Evolutionary conservation across 2,888 invertebrate genomes (phyloP), one percentile per base, ranked within the genome.

Genomic region (Branchipolynoe longqiensis): DNA sequence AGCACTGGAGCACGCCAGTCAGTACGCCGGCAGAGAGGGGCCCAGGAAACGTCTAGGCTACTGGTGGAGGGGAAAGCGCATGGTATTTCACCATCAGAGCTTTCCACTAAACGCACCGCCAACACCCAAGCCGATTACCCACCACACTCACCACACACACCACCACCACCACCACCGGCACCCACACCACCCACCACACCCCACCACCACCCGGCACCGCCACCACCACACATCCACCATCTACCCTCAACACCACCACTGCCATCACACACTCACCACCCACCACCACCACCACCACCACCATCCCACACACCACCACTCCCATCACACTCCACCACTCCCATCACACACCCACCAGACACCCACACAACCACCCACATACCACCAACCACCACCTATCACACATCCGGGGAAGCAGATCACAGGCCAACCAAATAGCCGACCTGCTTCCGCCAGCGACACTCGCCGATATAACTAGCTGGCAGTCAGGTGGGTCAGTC

Each of bases 231-330:
- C 2, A 2, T 14, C 1, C 3, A 22, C 1, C 62, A 6, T 4
- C 62, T 31, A 28, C 28, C 31, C 3, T 31, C 25, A 4, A 25
- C 31, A 28, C 3, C 14, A 28, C 62, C 1, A 14, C 28, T 3
- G 14, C 25, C 62, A 12, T 28, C 62, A 25, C 3, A 1, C 62
- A 28, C n/a, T 31, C 25, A 28, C 62, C 62, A 62, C 62, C 62
- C 62, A 28, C 3, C 62, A 28, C 62, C 25, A 56, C 62, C 62
- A 31, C n/a, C 62, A 62, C 62, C n/a, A 56, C 56, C n/a, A 25
- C 22, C n/a, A n/a, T n/a, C 56, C 56, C 25, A 56, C 18, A 22
- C 25, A 56, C n/a, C n/a, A n/a, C n/a, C n/a, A n/a, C n/a, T n/a
- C n/a, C n/a, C n/a, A n/a, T n/a, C n/a, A 62, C 62, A 25, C 62